A percentile compares a stretch with the other conserved stretches of the same genome.
Conservation (phyloP, 2,797 vertebrate genomes). For the Liasis olivaceus region DNA sequence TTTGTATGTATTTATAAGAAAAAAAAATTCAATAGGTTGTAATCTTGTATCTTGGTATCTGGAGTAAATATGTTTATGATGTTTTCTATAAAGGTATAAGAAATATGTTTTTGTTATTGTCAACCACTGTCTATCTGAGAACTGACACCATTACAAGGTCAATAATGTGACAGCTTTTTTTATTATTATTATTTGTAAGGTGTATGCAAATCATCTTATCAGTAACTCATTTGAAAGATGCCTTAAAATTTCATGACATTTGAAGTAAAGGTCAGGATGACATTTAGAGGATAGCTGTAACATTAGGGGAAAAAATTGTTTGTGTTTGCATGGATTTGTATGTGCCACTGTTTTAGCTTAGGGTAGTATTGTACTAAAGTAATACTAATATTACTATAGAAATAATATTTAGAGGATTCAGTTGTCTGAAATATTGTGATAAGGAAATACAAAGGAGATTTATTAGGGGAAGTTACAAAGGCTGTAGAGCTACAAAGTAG, state of each 20-base stretch:
- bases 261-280: background rate
- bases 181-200: slow-evolving; percentile 9
- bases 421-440: background rate
- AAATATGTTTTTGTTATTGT: background rate
- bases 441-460: background rate
- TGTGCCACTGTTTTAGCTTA: background rate
- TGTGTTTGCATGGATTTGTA: too few species aligned
- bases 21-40: background rate
- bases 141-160: slow-evolving; percentile 26
- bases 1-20: background rate
- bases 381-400: background rate
- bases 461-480: background rate
- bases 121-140: background rate
- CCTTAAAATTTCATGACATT: slow-evolving; percentile 37
- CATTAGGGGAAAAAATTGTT: background rate
- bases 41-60: background rate
- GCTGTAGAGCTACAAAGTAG: background rate
- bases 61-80: background rate
- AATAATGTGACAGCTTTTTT: background rate
- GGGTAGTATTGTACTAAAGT: background rate
- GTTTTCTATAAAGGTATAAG: background rate
- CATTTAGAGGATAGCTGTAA: background rate
- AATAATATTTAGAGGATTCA: background rate
- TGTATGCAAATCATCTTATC: slow-evolving; percentile 22
- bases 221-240: slow-evolving; percentile 22